phyloP scores from a whole-genome alignment of 2,888 invertebrate species.

The Apoda limacodes region DNA sequence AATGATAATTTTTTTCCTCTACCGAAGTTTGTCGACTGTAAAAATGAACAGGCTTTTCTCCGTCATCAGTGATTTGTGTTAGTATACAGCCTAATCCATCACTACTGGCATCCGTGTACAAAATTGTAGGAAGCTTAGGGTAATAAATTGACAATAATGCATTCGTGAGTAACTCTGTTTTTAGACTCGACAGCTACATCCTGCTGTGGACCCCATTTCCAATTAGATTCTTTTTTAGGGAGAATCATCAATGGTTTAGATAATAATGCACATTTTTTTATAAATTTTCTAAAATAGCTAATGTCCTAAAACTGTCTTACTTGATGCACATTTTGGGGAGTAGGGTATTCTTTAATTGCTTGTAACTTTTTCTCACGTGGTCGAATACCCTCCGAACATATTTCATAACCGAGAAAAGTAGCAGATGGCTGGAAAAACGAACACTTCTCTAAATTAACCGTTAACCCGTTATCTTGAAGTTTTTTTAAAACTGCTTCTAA shows the following conservation, averaged over 20 bases:
- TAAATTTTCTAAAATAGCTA: slow-evolving; percentile 11
- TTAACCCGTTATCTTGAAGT: too few species aligned
- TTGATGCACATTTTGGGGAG: slow-evolving; percentile 8
- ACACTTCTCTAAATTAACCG: too few species aligned
- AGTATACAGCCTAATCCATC: slow-evolving; percentile 4
- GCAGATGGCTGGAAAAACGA: slow-evolving; percentile 10
- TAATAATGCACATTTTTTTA: slow-evolving; percentile 6
- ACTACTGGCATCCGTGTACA: slow-evolving; percentile 4
- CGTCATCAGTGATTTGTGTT: slow-evolving; percentile 1
- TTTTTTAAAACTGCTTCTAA: too few species aligned
- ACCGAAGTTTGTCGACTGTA: slow-evolving; percentile 5
- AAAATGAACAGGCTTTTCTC: slow-evolving; percentile 4
- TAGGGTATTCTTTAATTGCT: slow-evolving; percentile 6
- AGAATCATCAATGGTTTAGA: slow-evolving; percentile 9
- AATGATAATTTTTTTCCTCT: slow-evolving; percentile 9
- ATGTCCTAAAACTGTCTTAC: slow-evolving; percentile 11
- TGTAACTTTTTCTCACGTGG: slow-evolving; percentile 7
- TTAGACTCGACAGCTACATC: too few species aligned
- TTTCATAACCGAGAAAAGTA: slow-evolving; percentile 8
- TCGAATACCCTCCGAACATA: slow-evolving; percentile 7
- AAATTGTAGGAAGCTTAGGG: slow-evolving; percentile 2
- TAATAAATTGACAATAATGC: too few species aligned
- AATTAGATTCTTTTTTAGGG: slow-evolving; percentile 6
- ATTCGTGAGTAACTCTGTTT: too few species aligned
- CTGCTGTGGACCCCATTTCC: slow-evolving; percentile 9